Base-by-base conservation (phyloP, 2,888 invertebrate genomes). In the Rotaria macrura region DNA sequence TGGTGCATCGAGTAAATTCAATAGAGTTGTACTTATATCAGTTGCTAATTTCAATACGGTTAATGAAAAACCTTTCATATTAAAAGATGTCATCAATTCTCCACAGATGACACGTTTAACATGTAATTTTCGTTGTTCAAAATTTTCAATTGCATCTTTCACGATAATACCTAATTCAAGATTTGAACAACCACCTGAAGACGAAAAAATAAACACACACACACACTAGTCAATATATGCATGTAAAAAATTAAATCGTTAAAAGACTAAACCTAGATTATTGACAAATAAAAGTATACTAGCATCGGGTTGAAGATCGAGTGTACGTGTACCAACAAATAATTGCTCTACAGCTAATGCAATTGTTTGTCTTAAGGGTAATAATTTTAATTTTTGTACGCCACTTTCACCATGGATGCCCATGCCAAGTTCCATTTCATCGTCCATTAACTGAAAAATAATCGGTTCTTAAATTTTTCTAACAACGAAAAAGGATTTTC, bases 51-150 rank as follows among this genome's bases (percentile, higher is more conserved):
- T 88, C 52, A 92, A 88, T 34, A 95, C 88, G 25, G 94, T 94
- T 47, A 96, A 92, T 87, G 94, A 94, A 88, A 95, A 92, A 14
- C 95, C 95, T 85, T 93, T 93, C 93, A 94, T 94, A 88, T 95
- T 94, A 84, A 95, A 90, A 0, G 95, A 94, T 0, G 95, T 94
- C 91, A 95, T 93, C 87, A 94, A 92, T 12, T 91, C 89, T 9
- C 93, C 93, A 87, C 92, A 92, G 89, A 92, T 93, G 72, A 93
- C 91, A 54, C 94, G 92, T 87, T 92, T 92, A 7, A 92, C 91
- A 84, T 86, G 88, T 57, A 93, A 91, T 54, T 65, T 84, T 55
- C 54, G 55, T 55, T 38, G 49, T 40, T 85, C 84, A 83, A 94
- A 91, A 89, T 93, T 93, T 25, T 91, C 90, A 47, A 93, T 92